phyloP scores from a whole-genome alignment of 2,888 invertebrate species.

The Nomada fucata region DNA sequence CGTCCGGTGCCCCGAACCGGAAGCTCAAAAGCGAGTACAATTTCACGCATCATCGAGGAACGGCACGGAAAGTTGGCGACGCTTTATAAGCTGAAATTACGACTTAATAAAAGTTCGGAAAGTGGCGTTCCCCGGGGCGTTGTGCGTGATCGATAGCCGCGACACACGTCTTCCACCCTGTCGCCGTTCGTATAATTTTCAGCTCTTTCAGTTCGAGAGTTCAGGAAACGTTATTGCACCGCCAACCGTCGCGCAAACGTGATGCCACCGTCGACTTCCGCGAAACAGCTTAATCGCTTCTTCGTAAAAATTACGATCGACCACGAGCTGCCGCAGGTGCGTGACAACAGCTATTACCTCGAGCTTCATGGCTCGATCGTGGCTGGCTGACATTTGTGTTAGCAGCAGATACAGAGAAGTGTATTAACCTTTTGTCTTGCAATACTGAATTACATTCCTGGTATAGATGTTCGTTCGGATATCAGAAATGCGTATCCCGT shows the following conservation, averaged over 20 bases:
- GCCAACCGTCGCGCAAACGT: constrained; percentile 6
- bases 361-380: constrained; percentile 47
- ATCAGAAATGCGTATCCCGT: not conserved
- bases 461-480: not conserved
- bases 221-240: constrained; percentile 28
- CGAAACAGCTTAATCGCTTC: constrained; percentile 61
- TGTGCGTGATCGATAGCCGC: constrained; percentile 48
- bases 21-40: constrained; percentile 28
- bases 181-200: constrained; percentile 30
- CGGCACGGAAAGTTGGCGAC: constrained; percentile 35
- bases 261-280: constrained; percentile 40
- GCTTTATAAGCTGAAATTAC: constrained; percentile 50
- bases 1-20: not conserved
- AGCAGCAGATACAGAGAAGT: constrained; percentile 21
- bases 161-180: constrained; percentile 6
- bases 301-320: constrained; percentile 52
- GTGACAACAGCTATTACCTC: constrained; percentile 66
- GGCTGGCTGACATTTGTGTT: constrained; percentile 27
- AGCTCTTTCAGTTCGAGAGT: constrained; percentile 1
- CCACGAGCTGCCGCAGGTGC: constrained; percentile 45
- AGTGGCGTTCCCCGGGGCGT: constrained; percentile 2
- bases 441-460: not conserved
- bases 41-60: constrained; percentile 48
- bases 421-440: constrained; percentile 1
- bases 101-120: constrained; percentile 53